phyloP scores from a whole-genome alignment of 2,888 invertebrate species.

The Lithophane socia region DNA sequence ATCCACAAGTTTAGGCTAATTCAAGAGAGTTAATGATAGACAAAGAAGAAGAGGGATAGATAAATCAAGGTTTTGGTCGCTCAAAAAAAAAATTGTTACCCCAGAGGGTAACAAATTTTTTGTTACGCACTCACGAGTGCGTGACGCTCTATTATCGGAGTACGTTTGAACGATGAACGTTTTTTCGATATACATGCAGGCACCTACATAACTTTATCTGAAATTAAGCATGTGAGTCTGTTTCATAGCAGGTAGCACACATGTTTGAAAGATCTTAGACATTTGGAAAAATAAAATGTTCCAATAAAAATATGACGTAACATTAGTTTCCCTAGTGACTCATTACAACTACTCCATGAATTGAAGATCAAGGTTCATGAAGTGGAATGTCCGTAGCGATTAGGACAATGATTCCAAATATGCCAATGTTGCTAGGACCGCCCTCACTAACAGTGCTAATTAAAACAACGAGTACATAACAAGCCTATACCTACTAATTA shows the following conservation, averaged over 20 bases:
- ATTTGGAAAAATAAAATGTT: background rate
- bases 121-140: too few relatives aligned
- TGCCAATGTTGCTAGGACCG: slow-evolving; percentile 59
- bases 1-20: background rate
- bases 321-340: slow-evolving; percentile 25
- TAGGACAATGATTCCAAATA: slow-evolving; percentile 64
- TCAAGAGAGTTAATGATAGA: background rate
- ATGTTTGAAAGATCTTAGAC: slow-evolving; percentile 25
- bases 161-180: background rate
- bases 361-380: slow-evolving; percentile 61
- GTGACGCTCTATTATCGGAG: background rate
- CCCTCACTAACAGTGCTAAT: slow-evolving; percentile 61
- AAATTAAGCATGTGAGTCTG: slow-evolving; percentile 16
- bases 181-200: background rate
- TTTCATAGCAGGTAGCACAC: slow-evolving; percentile 2
- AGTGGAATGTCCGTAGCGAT: slow-evolving; percentile 59
- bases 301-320: slow-evolving; percentile 1
- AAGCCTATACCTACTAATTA: slow-evolving; percentile 46
- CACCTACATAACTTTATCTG: background rate
- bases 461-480: slow-evolving; percentile 52
- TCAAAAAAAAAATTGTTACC: background rate
- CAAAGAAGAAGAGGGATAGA: too few relatives aligned
- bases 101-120: too few relatives aligned
- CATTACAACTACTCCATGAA: slow-evolving; percentile 39
- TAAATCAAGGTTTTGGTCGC: background rate